A percentile compares a stretch with the other conserved stretches of the same genome.
Evolutionary conservation across 2,113 vertebrate species (phyloP).

Genomic region (Ifrita kowaldi): DNA sequence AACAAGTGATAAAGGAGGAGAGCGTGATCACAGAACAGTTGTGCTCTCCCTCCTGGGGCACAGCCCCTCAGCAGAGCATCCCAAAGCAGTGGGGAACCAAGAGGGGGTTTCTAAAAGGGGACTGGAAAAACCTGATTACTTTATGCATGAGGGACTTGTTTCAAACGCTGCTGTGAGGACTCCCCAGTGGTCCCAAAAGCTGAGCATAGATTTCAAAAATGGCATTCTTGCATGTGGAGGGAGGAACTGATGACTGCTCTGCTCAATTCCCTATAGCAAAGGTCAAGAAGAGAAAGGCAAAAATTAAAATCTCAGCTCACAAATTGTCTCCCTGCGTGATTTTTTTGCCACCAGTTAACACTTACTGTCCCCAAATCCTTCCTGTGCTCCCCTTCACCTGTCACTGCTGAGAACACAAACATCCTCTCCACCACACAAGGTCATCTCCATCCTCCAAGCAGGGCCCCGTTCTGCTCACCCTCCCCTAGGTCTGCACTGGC

Average conservation of each 20-base stretch:
- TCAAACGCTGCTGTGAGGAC: background rate
- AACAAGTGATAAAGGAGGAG: background rate
- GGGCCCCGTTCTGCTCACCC: background rate
- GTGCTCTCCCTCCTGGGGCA: background rate
- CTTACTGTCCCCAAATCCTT: background rate
- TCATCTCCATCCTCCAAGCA: background rate
- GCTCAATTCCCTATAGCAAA: background rate
- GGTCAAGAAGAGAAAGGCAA: background rate
- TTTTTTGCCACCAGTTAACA: background rate
- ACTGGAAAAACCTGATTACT: background rate
- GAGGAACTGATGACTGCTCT: background rate
- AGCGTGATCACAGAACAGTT: background rate
- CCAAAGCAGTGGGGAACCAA: background rate
- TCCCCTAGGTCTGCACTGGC: background rate
- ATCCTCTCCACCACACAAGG: background rate
- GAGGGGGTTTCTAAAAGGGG: background rate
- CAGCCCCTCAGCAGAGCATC: background rate
- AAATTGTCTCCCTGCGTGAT: background rate
- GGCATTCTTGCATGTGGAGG: fast-evolving
- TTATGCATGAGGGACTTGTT: background rate
- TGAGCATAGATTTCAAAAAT: background rate
- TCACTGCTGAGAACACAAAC: background rate
- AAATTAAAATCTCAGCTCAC: background rate
- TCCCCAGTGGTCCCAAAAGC: background rate
- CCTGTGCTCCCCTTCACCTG: background rate